A percentile compares a stretch with the other conserved stretches of the same genome.
Conservation (phyloP, 2,888 invertebrate genomes). For the Branchinecta sandiegonensis region DNA sequence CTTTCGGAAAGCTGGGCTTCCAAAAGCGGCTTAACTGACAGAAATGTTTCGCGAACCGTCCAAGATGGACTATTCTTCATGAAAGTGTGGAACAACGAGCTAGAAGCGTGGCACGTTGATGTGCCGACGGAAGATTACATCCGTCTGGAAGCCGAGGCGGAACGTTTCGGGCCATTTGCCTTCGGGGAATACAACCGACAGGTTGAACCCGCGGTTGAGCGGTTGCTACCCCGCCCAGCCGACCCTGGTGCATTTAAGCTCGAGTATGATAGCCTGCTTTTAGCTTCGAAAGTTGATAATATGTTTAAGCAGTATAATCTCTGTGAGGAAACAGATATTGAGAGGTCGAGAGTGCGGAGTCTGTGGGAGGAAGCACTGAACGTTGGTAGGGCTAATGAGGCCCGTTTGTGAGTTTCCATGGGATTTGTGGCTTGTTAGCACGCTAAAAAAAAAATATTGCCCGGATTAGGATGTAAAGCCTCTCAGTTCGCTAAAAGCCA, state of each 20-base stretch:
- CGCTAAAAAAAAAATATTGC: too few relatives aligned
- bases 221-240: background rate
- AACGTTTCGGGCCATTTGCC: background rate
- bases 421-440: too few relatives aligned
- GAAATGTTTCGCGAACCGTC: background rate
- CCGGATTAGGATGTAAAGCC: too few relatives aligned
- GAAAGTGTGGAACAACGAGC: background rate
- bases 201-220: background rate
- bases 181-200: background rate
- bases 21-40: background rate
- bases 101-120: constrained; percentile 2
- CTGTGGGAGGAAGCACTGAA: constrained; percentile 9
- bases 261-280: constrained; percentile 10
- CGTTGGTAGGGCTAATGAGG: background rate
- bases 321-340: background rate
- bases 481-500: too few relatives aligned
- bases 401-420: too few relatives aligned
- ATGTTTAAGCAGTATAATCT: constrained; percentile 4
- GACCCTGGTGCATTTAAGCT: background rate
- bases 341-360: constrained; percentile 5
- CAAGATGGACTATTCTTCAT: constrained; percentile 10
- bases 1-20: background rate
- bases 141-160: constrained; percentile 10
- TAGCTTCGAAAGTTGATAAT: background rate
- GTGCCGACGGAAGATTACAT: background rate